A percentile compares a stretch with the other conserved stretches of the same genome.
phyloP scores from a whole-genome alignment of 1,140 invertebrate species.

The Amyelois transitella region DNA sequence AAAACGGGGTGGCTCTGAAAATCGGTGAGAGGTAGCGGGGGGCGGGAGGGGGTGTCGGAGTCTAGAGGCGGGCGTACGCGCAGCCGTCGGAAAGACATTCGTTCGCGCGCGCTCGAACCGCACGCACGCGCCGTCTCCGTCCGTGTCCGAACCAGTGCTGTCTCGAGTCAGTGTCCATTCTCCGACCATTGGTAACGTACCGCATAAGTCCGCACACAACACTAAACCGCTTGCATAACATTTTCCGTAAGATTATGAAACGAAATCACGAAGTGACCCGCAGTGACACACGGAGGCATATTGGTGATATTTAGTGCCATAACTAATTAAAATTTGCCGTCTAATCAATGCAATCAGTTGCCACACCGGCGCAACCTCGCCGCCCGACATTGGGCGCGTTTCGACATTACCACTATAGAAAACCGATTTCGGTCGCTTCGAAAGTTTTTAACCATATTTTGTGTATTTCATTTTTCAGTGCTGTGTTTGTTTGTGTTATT shows the following conservation, averaged over 20 bases:
- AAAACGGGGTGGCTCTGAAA: constrained; percentile 11
- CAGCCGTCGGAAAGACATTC: constrained; percentile 27
- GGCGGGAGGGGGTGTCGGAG: constrained; percentile 3
- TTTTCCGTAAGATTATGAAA: constrained; percentile 21
- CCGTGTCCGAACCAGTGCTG: constrained; percentile 12
- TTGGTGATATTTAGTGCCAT: constrained; percentile 4
- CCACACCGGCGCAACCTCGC: constrained; percentile 13
- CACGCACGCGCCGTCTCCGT: constrained; percentile 22
- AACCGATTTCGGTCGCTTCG: constrained; percentile 30
- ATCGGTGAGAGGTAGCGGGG: constrained; percentile 14
- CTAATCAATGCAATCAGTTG: constrained; percentile 10
- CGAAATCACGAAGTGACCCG: constrained; percentile 9
- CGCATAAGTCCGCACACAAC: constrained; percentile 21
- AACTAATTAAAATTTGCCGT: constrained; percentile 6
- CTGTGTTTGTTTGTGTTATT: constrained; percentile 1
- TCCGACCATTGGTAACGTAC: constrained; percentile 46
- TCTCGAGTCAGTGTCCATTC: constrained; percentile 23
- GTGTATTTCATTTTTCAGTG: neutral
- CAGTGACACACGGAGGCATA: neutral
- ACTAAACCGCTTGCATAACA: constrained; percentile 1
- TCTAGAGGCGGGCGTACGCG: constrained; percentile 20
- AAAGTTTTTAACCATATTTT: constrained; percentile 4
- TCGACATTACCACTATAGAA: constrained; percentile 19
- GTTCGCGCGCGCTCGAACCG: constrained; percentile 38
- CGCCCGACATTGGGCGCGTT: constrained; percentile 18